Percentiles rank a stretch among this genome's conserved stretches.
Conservation (phyloP, 2,113 vertebrate species). For the Brienomyrus brachyistius region DNA sequence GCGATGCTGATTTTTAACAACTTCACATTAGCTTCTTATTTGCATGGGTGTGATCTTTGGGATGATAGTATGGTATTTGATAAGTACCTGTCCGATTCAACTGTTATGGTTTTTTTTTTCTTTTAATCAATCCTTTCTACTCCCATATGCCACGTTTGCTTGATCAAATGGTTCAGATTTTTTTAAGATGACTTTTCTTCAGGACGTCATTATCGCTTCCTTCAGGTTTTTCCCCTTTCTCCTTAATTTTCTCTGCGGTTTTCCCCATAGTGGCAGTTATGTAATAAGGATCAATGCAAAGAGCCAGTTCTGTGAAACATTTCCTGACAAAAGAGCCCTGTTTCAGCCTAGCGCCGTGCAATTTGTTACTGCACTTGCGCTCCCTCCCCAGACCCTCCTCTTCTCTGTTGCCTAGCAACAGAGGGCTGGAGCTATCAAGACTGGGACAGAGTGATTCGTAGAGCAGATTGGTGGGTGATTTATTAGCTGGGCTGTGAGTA, state of each 20-base stretch:
- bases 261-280: constrained; percentile 49
- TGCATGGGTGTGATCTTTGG: neutral
- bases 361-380: constrained; percentile 69
- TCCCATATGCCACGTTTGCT: constrained; percentile 41
- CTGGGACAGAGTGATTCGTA: constrained; percentile 71
- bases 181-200: constrained; percentile 46
- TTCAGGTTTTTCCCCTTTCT: constrained; percentile 25
- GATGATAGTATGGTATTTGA: neutral
- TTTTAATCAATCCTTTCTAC: constrained; percentile 42
- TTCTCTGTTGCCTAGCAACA: constrained; percentile 82
- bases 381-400: constrained; percentile 47
- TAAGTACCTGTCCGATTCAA: constrained; percentile 22
- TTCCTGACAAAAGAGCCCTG: constrained; percentile 67
- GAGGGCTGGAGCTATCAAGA: constrained; percentile 70
- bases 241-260: constrained; percentile 8
- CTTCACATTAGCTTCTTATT: neutral
- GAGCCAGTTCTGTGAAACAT: constrained; percentile 66
- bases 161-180: constrained; percentile 43
- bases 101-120: constrained; percentile 13
- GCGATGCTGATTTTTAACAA: neutral
- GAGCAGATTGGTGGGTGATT: constrained; percentile 83
- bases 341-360: constrained; percentile 72
- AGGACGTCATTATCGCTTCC: constrained; percentile 45
- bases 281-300: constrained; percentile 57
- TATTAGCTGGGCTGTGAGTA: constrained; percentile 72